Evolutionary conservation across 2,888 invertebrate genomes (phyloP), one percentile per base, ranked within the genome.

Genomic region (Melanophora roralis): DNA sequence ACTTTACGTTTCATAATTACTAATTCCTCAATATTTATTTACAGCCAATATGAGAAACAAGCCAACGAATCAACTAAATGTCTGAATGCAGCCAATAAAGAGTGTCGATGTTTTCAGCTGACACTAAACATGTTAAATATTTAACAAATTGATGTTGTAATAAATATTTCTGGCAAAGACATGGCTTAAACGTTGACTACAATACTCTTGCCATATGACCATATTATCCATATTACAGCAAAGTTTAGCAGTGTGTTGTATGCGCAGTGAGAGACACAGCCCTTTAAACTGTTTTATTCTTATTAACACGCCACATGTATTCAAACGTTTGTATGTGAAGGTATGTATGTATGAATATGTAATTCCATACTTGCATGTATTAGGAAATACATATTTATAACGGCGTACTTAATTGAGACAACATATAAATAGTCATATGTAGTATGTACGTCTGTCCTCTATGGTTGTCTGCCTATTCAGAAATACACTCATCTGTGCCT

Each of bases 91-190:
- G 43, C 60, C 68, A 57, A 73, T 47, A 36, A 47, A 68, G 74
- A 76, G 67, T 72, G 81, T 64, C 75, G 72, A 74, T 77, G 71
- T 77, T 64, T 73, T 59, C 71, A 74, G 32, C 80, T 72, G 80
- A 80, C 80, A 73, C 72, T 80, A 80, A 80, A 80, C 82, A 82
- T 77, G 81, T 81, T 76, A 83, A 81, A 81, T 82, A 81, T 79
- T 82, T 74, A 82, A 78, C 79, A 82, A 82, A 82, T 82, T 83
- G 81, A 81, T 69, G 78, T 77, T 79, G 77, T 73, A 81, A 81
- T 75, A 79, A 81, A 82, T 81, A 78, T 73, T 75, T 74, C 51
- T 68, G 55, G 64, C 72, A 40, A 55, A 69, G 73, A 75, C 71
- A 53, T 77, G 76, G 78, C 74, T 45, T 81, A 77, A 65, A 59